Evolutionary conservation across 2,888 invertebrate species (phyloP).

Genomic region (Amphipyra tragopoginis): DNA sequence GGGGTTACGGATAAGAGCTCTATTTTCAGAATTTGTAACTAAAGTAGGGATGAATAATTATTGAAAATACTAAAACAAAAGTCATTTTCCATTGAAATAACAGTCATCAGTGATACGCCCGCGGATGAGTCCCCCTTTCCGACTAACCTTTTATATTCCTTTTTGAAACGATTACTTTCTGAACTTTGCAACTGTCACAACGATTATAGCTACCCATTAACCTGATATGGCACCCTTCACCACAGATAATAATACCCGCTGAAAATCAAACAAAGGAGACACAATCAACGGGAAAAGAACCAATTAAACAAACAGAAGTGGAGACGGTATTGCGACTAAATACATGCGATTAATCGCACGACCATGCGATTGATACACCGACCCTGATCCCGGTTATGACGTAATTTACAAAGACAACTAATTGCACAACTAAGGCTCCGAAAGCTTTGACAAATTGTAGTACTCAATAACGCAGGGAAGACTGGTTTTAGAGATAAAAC

Average conservation of each 20-base stretch:
- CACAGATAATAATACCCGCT: background rate
- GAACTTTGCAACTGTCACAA: background rate
- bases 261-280: background rate
- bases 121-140: too few relatives aligned
- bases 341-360: constrained; percentile 12
- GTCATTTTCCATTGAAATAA: too few relatives aligned
- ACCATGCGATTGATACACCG: constrained; percentile 6
- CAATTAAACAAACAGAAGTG: constrained; percentile 13
- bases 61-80: too few relatives aligned
- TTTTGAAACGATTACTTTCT: too few relatives aligned
- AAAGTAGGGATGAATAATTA: too few relatives aligned
- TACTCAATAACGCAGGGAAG: constrained; percentile 42
- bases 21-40: too few relatives aligned
- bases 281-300: constrained; percentile 1
- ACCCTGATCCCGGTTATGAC: constrained; percentile 22
- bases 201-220: background rate
- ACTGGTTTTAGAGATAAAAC: constrained; percentile 39
- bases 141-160: too few relatives aligned
- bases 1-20: too few relatives aligned
- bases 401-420: constrained; percentile 27
- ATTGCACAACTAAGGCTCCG: constrained; percentile 16
- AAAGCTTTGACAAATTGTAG: constrained; percentile 39
- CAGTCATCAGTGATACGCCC: too few relatives aligned
- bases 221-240: background rate
- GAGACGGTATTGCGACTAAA: constrained; percentile 4